Percentiles rank a stretch among this genome's conserved stretches.
Evolutionary conservation across 2,797 vertebrate genomes (phyloP).

Genomic region (Sebastes steindachneri): DNA sequence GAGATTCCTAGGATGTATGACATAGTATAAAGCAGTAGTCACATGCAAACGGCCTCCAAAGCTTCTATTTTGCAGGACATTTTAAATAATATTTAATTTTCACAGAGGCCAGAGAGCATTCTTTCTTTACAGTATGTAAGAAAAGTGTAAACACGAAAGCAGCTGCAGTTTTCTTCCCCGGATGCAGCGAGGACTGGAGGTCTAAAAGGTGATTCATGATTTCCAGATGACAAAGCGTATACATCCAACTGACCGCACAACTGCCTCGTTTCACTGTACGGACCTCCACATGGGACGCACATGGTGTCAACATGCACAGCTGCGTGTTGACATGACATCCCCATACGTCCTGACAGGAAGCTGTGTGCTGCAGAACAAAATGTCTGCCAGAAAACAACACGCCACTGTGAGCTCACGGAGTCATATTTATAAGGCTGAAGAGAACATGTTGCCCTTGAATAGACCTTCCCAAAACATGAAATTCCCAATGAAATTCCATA

Average conservation of each 20-base stretch:
- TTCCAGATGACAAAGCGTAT: conserved; percentile 40
- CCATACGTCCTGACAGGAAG: conserved; percentile 52
- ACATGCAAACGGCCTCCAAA: neutral
- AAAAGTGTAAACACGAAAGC: neutral
- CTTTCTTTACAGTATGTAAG: neutral
- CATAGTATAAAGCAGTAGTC: neutral
- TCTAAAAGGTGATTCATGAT: conserved; percentile 33
- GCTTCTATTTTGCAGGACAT: neutral
- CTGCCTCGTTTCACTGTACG: conserved; percentile 24
- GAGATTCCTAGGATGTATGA: neutral
- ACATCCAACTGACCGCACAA: neutral
- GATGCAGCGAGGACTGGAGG: neutral
- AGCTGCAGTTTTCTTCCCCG: conserved; percentile 13
- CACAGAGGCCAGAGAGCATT: neutral
- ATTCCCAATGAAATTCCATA: conserved; percentile 69
- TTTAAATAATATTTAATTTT: too few relatives aligned
- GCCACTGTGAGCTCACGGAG: neutral
- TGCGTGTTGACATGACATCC: conserved; percentile 34
- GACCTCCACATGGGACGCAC: conserved; percentile 40
- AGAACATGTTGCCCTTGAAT: conserved; percentile 23
- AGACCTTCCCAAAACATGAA: conserved; percentile 50
- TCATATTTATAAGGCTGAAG: neutral
- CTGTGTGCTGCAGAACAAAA: conserved; percentile 32
- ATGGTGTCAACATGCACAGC: conserved; percentile 49
- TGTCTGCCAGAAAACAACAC: conserved; percentile 35